A percentile compares a stretch with the other conserved stretches of the same genome.
Conservation (phyloP, 2,113 vertebrate genomes). For the Callopanchax toddi region DNA sequence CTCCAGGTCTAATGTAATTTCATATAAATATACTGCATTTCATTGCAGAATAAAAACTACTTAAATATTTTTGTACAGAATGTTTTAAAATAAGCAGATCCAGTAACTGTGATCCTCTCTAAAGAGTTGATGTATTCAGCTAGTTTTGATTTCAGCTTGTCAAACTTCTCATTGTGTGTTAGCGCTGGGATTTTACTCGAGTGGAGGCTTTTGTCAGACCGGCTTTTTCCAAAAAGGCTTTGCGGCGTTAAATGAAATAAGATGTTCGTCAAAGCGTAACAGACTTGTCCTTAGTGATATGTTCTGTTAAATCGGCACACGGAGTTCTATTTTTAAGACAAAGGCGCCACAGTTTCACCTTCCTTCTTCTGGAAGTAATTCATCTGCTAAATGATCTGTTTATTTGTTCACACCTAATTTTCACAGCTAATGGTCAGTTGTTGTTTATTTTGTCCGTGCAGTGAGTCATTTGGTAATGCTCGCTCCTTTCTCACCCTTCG, state of each 20-base stretch:
- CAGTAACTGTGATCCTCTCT: not conserved
- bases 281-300: constrained; percentile 18
- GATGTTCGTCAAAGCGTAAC: constrained; percentile 20
- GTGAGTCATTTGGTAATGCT: constrained; percentile 31
- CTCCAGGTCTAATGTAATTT: no score
- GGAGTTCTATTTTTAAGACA: constrained; percentile 18
- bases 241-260: constrained; percentile 29
- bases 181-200: constrained; percentile 1
- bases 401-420: not conserved
- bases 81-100: not conserved
- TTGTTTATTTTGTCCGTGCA: not conserved
- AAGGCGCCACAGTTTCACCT: constrained; percentile 26
- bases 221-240: constrained; percentile 19
- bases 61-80: not conserved
- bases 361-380: constrained; percentile 18
- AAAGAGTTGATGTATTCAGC: not conserved
- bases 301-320: not conserved
- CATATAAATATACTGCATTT: no score
- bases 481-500: constrained; percentile 28
- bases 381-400: constrained; percentile 16
- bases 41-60: no score
- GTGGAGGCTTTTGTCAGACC: constrained; percentile 13
- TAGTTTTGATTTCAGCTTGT: not conserved
- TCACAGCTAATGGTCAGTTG: not conserved
- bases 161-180: constrained; percentile 2